These are phyloP conservation scores for Leptogaster cylindrica DNA, from an alignment of 2,888 invertebrate genomes.

Conservation along the genomic window DNA sequence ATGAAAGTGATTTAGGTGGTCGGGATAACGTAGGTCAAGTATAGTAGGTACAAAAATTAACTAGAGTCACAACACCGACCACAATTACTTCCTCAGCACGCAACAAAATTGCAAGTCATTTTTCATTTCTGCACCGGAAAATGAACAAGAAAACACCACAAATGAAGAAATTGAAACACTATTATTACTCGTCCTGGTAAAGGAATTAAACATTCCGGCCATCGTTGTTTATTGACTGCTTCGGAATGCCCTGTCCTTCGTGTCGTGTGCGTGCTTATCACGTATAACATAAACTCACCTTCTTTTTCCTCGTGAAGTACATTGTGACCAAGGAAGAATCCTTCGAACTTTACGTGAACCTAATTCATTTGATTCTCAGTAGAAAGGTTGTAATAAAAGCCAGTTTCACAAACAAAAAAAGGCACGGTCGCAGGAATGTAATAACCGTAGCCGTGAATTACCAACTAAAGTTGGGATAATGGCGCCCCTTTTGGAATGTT, in stretches of 20 bases:
- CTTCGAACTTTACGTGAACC: background rate
- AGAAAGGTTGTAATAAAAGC: conserved; percentile 2
- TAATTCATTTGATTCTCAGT: conserved; percentile 22
- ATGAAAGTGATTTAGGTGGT: background rate
- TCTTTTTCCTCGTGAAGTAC: conserved; percentile 46
- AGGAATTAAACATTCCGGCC: conserved; percentile 22
- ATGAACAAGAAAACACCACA: background rate
- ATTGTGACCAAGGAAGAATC: conserved; percentile 13
- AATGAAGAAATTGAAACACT: conserved; percentile 6
- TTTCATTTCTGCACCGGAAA: too few relatives aligned
- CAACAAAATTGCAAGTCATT: conserved; percentile 13
- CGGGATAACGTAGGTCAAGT: conserved; percentile 45
- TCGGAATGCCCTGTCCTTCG: background rate
- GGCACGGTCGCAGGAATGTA: background rate
- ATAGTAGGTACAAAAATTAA: conserved; percentile 18
- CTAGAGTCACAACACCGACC: background rate
- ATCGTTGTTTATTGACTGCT: conserved; percentile 24
- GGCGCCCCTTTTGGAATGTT: conserved; percentile 18
- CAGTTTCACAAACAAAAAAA: background rate
- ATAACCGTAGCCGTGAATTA: conserved; percentile 24
- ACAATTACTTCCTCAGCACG: conserved; percentile 14
- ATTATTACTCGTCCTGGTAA: background rate
- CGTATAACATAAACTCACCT: conserved; percentile 41
- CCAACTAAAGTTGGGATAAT: conserved; percentile 26
- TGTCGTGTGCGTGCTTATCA: conserved; percentile 2